These are phyloP conservation scores for Galeopsomyia nigrocyanea DNA, from an alignment of 2,888 invertebrate species.

Conservation along the genomic window DNA sequence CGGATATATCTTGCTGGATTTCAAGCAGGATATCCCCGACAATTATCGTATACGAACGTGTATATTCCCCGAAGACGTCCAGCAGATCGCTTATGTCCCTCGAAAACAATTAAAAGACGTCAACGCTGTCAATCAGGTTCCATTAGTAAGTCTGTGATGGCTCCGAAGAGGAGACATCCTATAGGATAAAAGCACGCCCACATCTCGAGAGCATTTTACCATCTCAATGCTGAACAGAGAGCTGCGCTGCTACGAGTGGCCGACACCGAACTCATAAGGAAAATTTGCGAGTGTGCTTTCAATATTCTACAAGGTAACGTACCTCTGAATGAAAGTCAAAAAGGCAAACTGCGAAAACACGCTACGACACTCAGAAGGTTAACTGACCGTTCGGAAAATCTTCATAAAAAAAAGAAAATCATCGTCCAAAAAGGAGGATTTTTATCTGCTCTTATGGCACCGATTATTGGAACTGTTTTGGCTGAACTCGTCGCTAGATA, in stretches of 20 bases:
- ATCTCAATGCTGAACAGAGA: constrained; percentile 3
- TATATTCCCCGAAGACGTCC: no score
- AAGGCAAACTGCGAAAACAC: not conserved
- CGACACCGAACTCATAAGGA: no score
- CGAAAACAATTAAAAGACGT: no score
- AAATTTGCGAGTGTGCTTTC: not conserved
- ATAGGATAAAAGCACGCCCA: not conserved
- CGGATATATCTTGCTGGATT: no score
- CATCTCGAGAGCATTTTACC: not conserved
- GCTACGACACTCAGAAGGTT: not conserved
- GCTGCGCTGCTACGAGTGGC: not conserved
- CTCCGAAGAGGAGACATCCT: no score
- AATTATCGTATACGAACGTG: no score
- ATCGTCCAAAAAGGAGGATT: constrained; percentile 1
- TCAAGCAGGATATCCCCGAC: no score
- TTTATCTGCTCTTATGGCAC: not conserved
- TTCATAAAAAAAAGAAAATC: not conserved
- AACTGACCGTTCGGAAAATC: not conserved
- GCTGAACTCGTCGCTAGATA: not conserved
- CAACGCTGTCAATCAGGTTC: no score
- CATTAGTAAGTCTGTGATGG: no score
- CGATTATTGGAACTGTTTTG: not conserved
- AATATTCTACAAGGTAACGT: not conserved
- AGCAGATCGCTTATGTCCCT: no score
- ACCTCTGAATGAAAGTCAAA: not conserved